Percentiles rank a stretch among this genome's conserved stretches.
Evolutionary conservation across 64 coral and sea anemone genomes (phyloP).

Genomic region (Exaiptasia diaphana): DNA sequence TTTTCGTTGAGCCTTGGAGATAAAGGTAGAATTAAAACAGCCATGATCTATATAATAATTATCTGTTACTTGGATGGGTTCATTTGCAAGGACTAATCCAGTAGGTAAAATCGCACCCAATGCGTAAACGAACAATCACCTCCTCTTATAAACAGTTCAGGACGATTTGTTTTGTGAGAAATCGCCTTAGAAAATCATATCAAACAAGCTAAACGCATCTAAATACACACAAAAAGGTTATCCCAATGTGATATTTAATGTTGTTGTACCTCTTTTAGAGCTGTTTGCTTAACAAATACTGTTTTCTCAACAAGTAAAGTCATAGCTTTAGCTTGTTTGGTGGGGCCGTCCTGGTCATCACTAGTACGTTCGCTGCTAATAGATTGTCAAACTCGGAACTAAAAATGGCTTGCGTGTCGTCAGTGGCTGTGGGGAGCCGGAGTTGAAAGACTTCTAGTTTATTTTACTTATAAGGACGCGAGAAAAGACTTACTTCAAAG

Average conservation of each 20-base stretch:
- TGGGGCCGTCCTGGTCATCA: background rate
- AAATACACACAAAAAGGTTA: conserved; percentile 13
- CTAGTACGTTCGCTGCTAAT: background rate
- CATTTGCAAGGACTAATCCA: background rate
- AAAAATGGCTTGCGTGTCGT: background rate
- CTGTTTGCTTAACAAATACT: conserved; percentile 14
- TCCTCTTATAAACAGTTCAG: background rate
- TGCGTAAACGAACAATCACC: too few relatives aligned
- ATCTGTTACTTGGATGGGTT: background rate
- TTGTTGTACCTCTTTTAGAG: background rate
- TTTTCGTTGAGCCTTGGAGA: background rate
- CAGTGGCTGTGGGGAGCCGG: background rate
- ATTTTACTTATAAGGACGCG: conserved; percentile 17
- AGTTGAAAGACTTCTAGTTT: background rate
- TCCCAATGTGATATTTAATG: background rate
- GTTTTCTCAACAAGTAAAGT: background rate
- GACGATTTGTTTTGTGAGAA: background rate
- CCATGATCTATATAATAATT: background rate
- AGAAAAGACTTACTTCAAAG: too few relatives aligned
- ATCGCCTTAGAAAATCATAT: background rate
- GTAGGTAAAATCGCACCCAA: too few relatives aligned
- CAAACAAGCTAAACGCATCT: background rate
- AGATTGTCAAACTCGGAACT: background rate
- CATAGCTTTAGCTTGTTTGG: background rate
- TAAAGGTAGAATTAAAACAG: background rate